Percentiles rank a stretch among this genome's conserved stretches.
Conservation (phyloP, 30 jellyfish, hydroid and myxozoan species). For the Calvadosia cruxmelitensis region DNA sequence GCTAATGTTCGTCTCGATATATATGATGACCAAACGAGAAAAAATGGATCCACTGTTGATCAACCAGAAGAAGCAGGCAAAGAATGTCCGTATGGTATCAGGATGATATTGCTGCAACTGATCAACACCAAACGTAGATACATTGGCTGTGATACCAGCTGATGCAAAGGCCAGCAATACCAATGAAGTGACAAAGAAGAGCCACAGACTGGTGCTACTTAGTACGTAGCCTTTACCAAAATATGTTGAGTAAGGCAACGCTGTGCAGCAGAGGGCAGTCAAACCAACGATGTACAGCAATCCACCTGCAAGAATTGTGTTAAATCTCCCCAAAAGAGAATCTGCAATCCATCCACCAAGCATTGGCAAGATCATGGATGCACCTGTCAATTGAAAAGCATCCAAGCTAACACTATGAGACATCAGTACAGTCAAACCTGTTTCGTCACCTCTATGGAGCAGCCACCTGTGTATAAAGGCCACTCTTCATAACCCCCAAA, state of each 20-base stretch:
- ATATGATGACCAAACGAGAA: conserved; percentile 51
- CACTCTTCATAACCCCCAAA: too few species aligned
- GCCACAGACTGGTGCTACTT: background rate
- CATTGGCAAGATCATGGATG: conserved; percentile 49
- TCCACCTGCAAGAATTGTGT: conserved; percentile 44
- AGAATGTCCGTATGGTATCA: conserved; percentile 47
- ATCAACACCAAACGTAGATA: conserved; percentile 82
- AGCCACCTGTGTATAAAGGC: too few species aligned
- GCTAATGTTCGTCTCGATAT: conserved; percentile 32
- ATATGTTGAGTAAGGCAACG: conserved; percentile 10
- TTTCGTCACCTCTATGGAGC: too few species aligned
- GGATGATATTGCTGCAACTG: conserved; percentile 58
- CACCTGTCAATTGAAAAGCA: conserved; percentile 71
- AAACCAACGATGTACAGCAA: conserved; percentile 59
- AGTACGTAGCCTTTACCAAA: conserved; percentile 12
- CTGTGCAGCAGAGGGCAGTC: conserved; percentile 27
- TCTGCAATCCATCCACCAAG: conserved; percentile 96
- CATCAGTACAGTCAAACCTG: too few species aligned
- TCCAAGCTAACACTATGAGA: too few species aligned
- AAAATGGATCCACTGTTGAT: conserved; percentile 71
- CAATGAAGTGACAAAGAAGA: conserved; percentile 47
- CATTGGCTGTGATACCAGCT: conserved; percentile 80
- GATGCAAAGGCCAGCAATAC: conserved; percentile 61
- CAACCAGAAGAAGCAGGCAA: conserved; percentile 80
- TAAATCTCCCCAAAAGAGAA: conserved; percentile 54